phyloP scores from a whole-genome alignment of 2,797 vertebrate genomes.

The Crax fasciolata region DNA sequence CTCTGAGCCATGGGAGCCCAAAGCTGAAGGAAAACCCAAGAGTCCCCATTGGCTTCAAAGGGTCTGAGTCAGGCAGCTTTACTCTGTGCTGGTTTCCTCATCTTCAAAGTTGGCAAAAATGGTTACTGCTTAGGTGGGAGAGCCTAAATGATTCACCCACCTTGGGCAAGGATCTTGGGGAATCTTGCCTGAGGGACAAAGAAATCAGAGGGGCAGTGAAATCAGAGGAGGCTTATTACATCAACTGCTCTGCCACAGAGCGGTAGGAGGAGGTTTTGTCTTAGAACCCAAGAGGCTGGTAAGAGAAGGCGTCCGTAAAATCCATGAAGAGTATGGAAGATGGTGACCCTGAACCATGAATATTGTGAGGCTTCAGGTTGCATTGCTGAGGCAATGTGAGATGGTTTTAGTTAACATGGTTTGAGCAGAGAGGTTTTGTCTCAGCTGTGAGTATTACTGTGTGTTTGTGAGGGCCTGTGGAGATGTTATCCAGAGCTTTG shows the following conservation, averaged over 20 bases:
- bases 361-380: neutral
- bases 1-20: neutral
- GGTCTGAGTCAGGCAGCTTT: slow-evolving; percentile 30
- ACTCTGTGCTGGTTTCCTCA: neutral
- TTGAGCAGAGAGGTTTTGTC: neutral
- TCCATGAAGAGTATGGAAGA: neutral
- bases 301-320: neutral
- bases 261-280: neutral
- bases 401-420: neutral
- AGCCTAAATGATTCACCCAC: slow-evolving; percentile 41
- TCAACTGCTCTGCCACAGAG: neutral
- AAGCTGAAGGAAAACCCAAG: neutral
- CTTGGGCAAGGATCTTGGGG: neutral
- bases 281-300: neutral
- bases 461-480: neutral
- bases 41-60: slow-evolving; percentile 4
- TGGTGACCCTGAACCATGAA: neutral
- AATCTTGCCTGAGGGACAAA: slow-evolving; percentile 30
- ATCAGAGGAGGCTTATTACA: slow-evolving; percentile 30
- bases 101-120: slow-evolving; percentile 21
- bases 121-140: neutral
- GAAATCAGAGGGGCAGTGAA: neutral
- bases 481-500: fast-evolving
- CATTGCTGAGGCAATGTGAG: neutral
- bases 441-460: neutral